Percentiles rank a stretch among this genome's conserved stretches.
phyloP scores from a whole-genome alignment of 2,113 vertebrate genomes.

The Nettapus auritus region DNA sequence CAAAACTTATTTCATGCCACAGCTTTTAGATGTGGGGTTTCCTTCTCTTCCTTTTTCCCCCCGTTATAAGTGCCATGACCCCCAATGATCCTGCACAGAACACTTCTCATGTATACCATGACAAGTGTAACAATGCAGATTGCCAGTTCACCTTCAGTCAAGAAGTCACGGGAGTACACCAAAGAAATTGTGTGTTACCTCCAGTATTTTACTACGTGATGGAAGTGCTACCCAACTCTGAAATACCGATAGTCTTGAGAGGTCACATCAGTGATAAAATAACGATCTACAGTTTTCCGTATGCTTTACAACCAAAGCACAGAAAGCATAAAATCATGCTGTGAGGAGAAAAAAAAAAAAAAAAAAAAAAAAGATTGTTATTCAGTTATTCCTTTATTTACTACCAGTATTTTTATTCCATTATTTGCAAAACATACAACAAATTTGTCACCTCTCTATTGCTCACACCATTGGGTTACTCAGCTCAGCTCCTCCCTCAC shows the following conservation, averaged over 20 bases:
- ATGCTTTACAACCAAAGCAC: not conserved
- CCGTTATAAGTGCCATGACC: constrained; percentile 11
- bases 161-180: constrained; percentile 13
- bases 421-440: not conserved
- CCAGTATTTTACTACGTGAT: not conserved
- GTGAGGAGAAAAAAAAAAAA: not conserved
- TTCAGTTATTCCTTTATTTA: not conserved
- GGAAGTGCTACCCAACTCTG: not conserved
- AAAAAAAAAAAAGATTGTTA: not conserved
- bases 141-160: constrained; percentile 43
- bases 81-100: constrained; percentile 3
- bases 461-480: not conserved
- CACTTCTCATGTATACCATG: constrained; percentile 39
- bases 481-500: not conserved
- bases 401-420: not conserved
- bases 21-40: not conserved
- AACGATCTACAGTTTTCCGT: not conserved
- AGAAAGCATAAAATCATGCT: not conserved
- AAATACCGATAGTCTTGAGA: not conserved
- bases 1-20: not conserved
- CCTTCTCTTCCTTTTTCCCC: not conserved
- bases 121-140: constrained; percentile 59
- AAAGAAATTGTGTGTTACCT: constrained; percentile 32
- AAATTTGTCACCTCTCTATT: not conserved
- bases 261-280: not conserved